These are phyloP conservation scores for Scomberomorus guttatus DNA, from an alignment of 2,797 vertebrate species.

Conservation along the genomic window DNA sequence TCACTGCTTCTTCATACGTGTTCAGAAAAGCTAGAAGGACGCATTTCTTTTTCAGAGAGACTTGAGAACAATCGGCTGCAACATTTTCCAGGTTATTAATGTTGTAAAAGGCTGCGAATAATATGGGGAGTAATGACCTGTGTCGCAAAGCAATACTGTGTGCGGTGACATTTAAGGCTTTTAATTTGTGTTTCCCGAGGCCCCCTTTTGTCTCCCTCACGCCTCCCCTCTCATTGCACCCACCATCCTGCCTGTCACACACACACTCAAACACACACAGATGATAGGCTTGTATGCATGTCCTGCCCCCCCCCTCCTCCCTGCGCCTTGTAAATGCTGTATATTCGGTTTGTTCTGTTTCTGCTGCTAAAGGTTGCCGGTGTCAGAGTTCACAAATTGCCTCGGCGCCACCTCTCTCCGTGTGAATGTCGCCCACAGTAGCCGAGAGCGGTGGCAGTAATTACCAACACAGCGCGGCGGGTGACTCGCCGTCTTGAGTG, in stretches of 20 bases:
- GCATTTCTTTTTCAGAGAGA: constrained; percentile 75
- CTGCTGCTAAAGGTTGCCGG: constrained; percentile 95
- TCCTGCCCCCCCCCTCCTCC: constrained; percentile 67
- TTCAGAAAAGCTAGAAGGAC: constrained; percentile 60
- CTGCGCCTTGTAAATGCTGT: constrained; percentile 85
- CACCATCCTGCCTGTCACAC: constrained; percentile 40
- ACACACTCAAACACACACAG: constrained; percentile 35
- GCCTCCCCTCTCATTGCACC: constrained; percentile 70
- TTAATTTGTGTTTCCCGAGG: constrained; percentile 96
- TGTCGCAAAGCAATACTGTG: constrained; percentile 97
- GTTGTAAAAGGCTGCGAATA: constrained; percentile 91
- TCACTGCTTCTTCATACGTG: constrained; percentile 49
- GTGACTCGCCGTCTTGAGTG: constrained; percentile 1
- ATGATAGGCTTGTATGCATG: constrained; percentile 67
- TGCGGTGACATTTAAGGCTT: constrained; percentile 99
- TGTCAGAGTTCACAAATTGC: constrained; percentile 99
- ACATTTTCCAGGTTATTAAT: constrained; percentile 98
- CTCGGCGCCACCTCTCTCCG: constrained; percentile 81
- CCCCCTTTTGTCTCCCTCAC: constrained; percentile 63
- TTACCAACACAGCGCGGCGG: constrained; percentile 60
- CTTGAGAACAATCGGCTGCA: constrained; percentile 71
- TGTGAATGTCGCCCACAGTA: constrained; percentile 83
- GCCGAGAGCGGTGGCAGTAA: constrained; percentile 86
- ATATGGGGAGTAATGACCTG: constrained; percentile 99
- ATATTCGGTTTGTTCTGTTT: constrained; percentile 80